Evolutionary conservation across 2,797 vertebrate genomes (phyloP).

Genomic region (Alca torda): DNA sequence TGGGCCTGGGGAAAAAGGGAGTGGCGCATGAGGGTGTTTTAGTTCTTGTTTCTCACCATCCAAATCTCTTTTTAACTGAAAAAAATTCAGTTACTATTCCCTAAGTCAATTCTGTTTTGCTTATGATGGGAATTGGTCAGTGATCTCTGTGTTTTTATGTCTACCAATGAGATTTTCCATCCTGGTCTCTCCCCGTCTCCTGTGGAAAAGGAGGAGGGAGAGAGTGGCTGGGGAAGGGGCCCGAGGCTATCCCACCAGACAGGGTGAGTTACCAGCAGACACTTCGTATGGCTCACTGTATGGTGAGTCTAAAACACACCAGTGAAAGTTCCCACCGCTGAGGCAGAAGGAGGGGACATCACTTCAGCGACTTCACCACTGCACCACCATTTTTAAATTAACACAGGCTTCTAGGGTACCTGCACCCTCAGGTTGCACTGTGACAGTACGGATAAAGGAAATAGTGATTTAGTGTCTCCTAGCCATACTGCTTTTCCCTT

Average conservation of each 20-base stretch:
- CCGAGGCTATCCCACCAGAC: not conserved
- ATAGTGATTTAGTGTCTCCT: not conserved
- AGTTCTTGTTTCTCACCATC: too few species aligned
- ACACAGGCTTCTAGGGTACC: not conserved
- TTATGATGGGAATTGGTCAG: not conserved
- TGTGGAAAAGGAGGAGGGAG: not conserved
- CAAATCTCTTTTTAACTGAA: too few species aligned
- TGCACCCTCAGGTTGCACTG: not conserved
- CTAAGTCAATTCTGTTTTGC: too few species aligned
- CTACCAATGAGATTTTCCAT: not conserved
- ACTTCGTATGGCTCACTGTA: not conserved
- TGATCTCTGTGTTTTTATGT: too few species aligned
- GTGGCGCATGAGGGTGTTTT: too few species aligned
- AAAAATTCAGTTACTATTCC: too few species aligned
- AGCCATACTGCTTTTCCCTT: not conserved
- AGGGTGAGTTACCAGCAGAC: not conserved
- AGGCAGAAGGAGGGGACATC: not conserved
- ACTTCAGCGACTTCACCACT: not conserved
- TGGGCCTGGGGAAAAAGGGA: too few species aligned
- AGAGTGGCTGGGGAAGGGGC: not conserved
- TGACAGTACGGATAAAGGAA: not conserved
- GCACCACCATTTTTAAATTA: not conserved
- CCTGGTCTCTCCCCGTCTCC: rapidly evolving
- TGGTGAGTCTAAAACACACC: not conserved
- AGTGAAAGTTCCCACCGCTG: not conserved